Base-by-base conservation (phyloP, 30 jellyfish, hydroid and myxozoan genomes). In the Hydractinia echinata region DNA sequence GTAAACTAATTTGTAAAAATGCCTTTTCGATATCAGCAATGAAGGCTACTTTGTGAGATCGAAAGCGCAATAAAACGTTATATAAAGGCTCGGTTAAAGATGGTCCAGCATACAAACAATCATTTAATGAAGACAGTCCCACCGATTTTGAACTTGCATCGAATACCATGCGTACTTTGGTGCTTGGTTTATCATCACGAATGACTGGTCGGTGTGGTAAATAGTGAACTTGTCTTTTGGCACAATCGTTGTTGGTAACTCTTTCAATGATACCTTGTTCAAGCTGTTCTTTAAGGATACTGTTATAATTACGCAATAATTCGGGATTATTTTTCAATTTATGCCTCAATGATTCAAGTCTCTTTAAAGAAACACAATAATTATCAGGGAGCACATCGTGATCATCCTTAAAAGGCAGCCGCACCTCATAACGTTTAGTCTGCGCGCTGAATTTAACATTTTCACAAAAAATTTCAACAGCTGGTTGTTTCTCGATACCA, bases 21-120 rank as follows among this genome's bases (percentile, higher is more conserved):
- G 95, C 95, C 61, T 86, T 86, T 58, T 86, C 95, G 60, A 86
- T 86, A 71, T 86, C 88, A 18, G 95, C 79, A 39, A 84, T 83
- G n/a, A 82, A 81, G 5, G 94, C 94, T 14, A 73, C 60, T 20
- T 55, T 53, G 72, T 76, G 9, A 49, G 77, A 14, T 8, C 86
- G 85, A 71, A 87, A 87, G 20, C 89, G 86, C 44, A 58, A 51
- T 44, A 82, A 85, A 48, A 87, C 78, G 61, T 83, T 79, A 48
- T 79, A 82, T 19, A 87, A 74, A n/a, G 89, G 54, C 55, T 54
- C 67, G 16, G 85, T 55, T 30, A 87, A 56, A 15, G 84, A 76
- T 7, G 96, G 85, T 53, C 85, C 94, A 18, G 80, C 54, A 67
- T 72, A 82, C 15, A 82, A 81, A 58, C 94, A 82, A n/a, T 64